Evolutionary conservation across 2,797 vertebrate species (phyloP).

Genomic region (Amphiprion clarkii): DNA sequence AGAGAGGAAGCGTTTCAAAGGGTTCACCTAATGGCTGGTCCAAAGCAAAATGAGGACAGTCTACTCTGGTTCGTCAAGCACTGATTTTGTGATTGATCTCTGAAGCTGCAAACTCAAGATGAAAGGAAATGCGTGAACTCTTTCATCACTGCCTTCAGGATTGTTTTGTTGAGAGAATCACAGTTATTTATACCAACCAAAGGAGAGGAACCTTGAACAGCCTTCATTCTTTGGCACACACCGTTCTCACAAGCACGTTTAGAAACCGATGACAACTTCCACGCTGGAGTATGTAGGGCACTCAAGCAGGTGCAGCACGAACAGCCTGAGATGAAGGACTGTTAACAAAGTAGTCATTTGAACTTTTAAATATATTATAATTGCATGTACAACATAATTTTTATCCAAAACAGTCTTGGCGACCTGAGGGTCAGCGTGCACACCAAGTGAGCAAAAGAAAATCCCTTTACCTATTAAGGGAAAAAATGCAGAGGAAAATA

Average conservation of each 20-base stretch:
- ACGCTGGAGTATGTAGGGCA: constrained; percentile 46
- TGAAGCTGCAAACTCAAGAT: neutral
- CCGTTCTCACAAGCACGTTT: constrained; percentile 34
- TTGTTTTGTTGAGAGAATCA: constrained; percentile 14
- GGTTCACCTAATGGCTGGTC: neutral
- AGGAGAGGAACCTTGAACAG: constrained; percentile 41
- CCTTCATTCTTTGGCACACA: constrained; percentile 28
- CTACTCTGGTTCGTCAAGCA: neutral
- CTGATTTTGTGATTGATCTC: neutral
- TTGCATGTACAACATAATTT: neutral
- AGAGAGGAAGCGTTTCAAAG: neutral
- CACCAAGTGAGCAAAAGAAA: no score
- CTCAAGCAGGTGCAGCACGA: constrained; percentile 67
- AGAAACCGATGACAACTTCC: constrained; percentile 67
- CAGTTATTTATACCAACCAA: constrained; percentile 29
- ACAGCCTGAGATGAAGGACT: constrained; percentile 27
- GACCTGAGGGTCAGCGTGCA: no score
- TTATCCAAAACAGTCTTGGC: no score
- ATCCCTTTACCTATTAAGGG: no score
- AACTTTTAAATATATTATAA: constrained; percentile 34
- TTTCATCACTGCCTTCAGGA: neutral
- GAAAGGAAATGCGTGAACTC: neutral
- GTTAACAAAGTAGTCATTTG: constrained; percentile 23
- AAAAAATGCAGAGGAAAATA: no score
- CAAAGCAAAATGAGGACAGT: neutral